Conservation (phyloP, 2,888 invertebrate genomes). For the Phasia obesa region DNA sequence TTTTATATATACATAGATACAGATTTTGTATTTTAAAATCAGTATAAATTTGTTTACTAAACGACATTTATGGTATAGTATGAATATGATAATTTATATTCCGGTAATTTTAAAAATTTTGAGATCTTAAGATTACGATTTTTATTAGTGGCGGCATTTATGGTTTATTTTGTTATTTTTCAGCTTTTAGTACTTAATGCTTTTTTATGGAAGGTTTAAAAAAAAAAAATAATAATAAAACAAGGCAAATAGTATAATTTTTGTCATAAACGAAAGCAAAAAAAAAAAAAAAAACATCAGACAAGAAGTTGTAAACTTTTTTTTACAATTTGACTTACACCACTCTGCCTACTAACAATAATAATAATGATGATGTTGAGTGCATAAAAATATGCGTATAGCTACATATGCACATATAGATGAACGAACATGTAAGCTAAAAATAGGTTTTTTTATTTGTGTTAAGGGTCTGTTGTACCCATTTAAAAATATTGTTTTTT, state of each 20-base stretch:
- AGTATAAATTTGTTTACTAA: slow-evolving; percentile 12
- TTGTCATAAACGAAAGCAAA: slow-evolving; percentile 15
- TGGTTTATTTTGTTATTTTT: slow-evolving; percentile 46
- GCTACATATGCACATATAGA: too few species aligned
- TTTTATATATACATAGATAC: slow-evolving; percentile 61
- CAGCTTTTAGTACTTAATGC: slow-evolving; percentile 37
- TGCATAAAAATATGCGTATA: too few species aligned
- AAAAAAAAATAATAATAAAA: not conserved
- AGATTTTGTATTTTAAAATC: slow-evolving; percentile 56
- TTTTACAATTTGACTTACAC: not conserved
- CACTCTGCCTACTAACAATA: too few species aligned
- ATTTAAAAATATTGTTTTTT: slow-evolving; percentile 12
- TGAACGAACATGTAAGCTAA: too few species aligned
- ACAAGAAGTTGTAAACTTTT: slow-evolving; percentile 41
- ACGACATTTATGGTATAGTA: slow-evolving; percentile 1
- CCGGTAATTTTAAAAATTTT: slow-evolving; percentile 23
- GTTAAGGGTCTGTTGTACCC: not conserved
- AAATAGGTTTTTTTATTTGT: too few species aligned
- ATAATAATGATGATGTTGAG: too few species aligned
- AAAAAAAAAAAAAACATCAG: slow-evolving; percentile 6
- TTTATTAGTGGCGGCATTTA: slow-evolving; percentile 66
- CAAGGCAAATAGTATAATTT: slow-evolving; percentile 7
- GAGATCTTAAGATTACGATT: slow-evolving; percentile 42
- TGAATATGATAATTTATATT: slow-evolving; percentile 22
- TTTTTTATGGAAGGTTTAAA: slow-evolving; percentile 53